Percentiles rank a stretch among this genome's conserved stretches.
These are phyloP conservation scores for Busseola fusca DNA, from an alignment of 2,888 invertebrate species.

Conservation along the genomic window DNA sequence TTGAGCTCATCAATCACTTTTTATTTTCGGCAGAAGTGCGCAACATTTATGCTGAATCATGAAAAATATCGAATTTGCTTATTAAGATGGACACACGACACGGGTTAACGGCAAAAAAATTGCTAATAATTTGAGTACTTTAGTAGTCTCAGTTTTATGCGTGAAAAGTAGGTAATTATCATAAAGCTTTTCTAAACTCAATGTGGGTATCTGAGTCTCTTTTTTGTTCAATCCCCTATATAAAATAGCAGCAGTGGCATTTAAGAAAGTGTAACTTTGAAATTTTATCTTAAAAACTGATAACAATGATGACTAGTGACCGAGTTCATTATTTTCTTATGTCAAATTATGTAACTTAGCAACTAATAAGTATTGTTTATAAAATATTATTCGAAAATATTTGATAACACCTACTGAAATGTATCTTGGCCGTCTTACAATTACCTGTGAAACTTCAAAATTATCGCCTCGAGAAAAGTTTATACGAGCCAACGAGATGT, in stretches of 20 bases:
- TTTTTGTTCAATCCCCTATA: not conserved
- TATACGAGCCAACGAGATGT: slow-evolving; percentile 13
- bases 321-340: not conserved
- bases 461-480: slow-evolving; percentile 20
- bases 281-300: not conserved
- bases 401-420: not conserved
- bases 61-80: slow-evolving; percentile 15
- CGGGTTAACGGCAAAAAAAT: not conserved
- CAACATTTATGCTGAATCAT: slow-evolving; percentile 32
- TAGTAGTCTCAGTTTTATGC: not conserved
- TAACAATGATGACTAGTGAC: not conserved
- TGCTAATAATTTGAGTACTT: not conserved
- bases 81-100: slow-evolving; percentile 41
- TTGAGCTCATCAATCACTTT: slow-evolving; percentile 30
- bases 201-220: not conserved
- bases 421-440: slow-evolving; percentile 4
- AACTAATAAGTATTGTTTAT: not conserved
- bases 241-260: not conserved
- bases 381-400: not conserved
- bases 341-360: not conserved
- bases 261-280: not conserved
- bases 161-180: not conserved
- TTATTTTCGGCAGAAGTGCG: slow-evolving; percentile 30
- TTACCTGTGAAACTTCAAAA: slow-evolving; percentile 18
- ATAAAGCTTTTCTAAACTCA: not conserved